Base-by-base conservation (phyloP, 2,797 vertebrate genomes). In the Scolopax bukidnonensis region DNA sequence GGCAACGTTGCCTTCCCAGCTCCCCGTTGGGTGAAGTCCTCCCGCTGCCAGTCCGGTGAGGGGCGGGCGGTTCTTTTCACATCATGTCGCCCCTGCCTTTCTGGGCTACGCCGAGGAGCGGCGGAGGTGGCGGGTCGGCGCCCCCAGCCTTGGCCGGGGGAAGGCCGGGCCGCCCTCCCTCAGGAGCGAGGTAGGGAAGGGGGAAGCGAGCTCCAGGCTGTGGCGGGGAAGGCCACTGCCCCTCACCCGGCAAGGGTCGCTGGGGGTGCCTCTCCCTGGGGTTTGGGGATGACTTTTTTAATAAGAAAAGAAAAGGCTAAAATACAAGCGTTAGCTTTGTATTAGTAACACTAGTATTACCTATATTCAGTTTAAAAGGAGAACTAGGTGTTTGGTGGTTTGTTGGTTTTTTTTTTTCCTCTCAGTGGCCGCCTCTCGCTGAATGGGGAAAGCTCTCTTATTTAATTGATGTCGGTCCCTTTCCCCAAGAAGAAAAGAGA, bases 211-310 rank as follows among this genome's bases (percentile, higher is more conserved):
- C n/a, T 36, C 33, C 54, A 90, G 53, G 20, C 47, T 38, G 67
- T 54, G 25, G 38, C 54, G 74, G 80, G 59, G 8, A 19, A 38
- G 25, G 59, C 59, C 24, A 70, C 86, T 25, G 50, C 73, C 61
- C 91, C 73, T 79, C 60, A 68, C 84, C 93, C 85, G 45, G 84
- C 91, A 93, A 92, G 88, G 96, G 92, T 88, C 93, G 76, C 68
- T 75, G 85, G 90, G 71, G 78, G 56, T 10, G 45, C 45, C 80
- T 61, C 87, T 81, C 92, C 75, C 65, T 23, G 84, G 85, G 71
- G 20, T 3, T 30, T 6, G 73, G 45, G 53, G 41, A n/a, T 74
- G 23, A 15, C 9, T 27, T 30, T 27, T 27, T 30, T 27, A 41
- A 14, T 47, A 81, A 38, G 21, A 18, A 40, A 21, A 40, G 4